These are phyloP conservation scores for Perizoma flavofasciatum DNA, from an alignment of 2,888 invertebrate genomes.

Conservation along the genomic window DNA sequence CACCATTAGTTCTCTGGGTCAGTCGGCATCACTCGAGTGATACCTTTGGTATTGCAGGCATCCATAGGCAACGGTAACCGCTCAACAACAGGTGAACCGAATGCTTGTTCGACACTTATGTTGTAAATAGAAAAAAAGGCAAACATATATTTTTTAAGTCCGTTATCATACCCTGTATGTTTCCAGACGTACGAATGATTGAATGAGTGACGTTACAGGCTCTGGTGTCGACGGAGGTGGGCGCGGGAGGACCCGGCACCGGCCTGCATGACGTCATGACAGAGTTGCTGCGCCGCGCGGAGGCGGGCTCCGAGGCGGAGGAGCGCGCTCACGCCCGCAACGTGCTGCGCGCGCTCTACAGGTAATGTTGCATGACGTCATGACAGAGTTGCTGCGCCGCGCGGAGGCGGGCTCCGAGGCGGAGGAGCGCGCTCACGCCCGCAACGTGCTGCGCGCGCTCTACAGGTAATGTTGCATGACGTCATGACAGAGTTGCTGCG, in stretches of 20 bases:
- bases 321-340: constrained; percentile 89
- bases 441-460: constrained; percentile 87
- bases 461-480: constrained; percentile 47
- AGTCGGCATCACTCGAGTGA: too few species aligned
- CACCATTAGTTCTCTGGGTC: too few species aligned
- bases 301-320: constrained; percentile 59
- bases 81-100: too few species aligned
- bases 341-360: constrained; percentile 86
- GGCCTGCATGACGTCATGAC: constrained; percentile 6
- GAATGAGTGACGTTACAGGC: constrained; percentile 16
- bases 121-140: neutral
- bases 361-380: constrained; percentile 31
- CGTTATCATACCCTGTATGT: too few species aligned
- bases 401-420: neutral
- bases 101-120: neutral
- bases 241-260: constrained; percentile 10
- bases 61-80: too few species aligned
- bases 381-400: neutral
- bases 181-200: too few species aligned
- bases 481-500: neutral
- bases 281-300: constrained; percentile 5
- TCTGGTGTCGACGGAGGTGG: constrained; percentile 25
- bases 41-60: too few species aligned
- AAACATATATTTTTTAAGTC: too few species aligned
- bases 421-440: constrained; percentile 89